Evolutionary conservation across 92 coral and sea anemone species (phyloP).

Genomic region (Micromussa lordhowensis): DNA sequence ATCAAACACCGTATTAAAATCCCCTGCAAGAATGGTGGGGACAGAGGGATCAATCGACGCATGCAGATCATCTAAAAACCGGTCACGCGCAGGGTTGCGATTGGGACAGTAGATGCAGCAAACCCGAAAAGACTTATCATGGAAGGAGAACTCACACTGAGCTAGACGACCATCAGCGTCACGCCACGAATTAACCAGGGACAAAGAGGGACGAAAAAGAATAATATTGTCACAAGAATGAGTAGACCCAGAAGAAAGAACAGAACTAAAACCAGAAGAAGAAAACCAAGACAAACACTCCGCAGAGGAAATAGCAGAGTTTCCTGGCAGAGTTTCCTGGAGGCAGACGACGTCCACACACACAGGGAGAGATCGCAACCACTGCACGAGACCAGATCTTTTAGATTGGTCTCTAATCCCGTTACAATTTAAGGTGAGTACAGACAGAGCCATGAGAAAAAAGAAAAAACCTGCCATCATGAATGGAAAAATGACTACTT

Average conservation of each 20-base stretch:
- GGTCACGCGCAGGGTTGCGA: constrained; percentile 33
- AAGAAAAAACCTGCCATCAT: no score
- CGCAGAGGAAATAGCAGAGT: no score
- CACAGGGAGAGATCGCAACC: no score
- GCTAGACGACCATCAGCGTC: background rate
- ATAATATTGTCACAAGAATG: background rate
- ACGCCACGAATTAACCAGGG: background rate
- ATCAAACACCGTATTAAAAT: constrained; percentile 14
- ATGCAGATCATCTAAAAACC: background rate
- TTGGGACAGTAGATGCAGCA: constrained; percentile 6
- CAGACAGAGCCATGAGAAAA: no score
- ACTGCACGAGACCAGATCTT: no score
- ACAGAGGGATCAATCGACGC: background rate
- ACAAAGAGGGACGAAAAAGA: background rate
- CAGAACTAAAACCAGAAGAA: no score
- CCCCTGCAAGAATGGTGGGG: background rate
- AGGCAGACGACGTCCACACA: no score
- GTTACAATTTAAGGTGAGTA: no score
- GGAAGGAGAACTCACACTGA: background rate
- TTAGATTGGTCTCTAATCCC: no score
- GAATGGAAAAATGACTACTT: no score
- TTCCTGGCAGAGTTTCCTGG: no score
- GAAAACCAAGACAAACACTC: no score
- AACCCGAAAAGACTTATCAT: background rate
- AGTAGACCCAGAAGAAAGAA: background rate